Conservation (phyloP, 2,113 vertebrate species). For the Vireo altiloquus region DNA sequence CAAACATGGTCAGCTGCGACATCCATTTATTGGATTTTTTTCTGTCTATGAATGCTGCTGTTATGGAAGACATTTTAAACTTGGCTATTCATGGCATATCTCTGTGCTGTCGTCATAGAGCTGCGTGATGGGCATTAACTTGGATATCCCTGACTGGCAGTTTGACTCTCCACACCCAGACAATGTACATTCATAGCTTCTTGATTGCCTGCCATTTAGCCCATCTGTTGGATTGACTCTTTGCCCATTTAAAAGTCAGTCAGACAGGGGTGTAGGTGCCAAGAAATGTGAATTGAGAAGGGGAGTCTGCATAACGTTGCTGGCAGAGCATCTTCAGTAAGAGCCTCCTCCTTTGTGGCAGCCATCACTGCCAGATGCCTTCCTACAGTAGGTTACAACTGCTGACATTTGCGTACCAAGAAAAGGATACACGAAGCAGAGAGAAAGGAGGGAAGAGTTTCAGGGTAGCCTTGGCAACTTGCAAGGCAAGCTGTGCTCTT, state of each 20-base stretch:
- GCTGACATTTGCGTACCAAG: constrained; percentile 34
- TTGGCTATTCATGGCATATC: neutral
- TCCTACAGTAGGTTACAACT: constrained; percentile 35
- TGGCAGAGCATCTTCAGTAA: constrained; percentile 33
- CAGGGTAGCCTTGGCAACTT: constrained; percentile 27
- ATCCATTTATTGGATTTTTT: neutral
- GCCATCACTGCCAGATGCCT: constrained; percentile 50
- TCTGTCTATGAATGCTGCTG: neutral
- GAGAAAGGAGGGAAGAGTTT: neutral
- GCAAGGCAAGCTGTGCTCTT: constrained; percentile 38
- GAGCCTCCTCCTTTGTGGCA: constrained; percentile 41
- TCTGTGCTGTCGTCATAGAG: neutral
- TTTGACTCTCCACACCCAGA: constrained; percentile 47
- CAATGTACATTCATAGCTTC: constrained; percentile 47
- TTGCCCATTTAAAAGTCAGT: constrained; percentile 54
- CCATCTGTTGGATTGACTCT: constrained; percentile 60
- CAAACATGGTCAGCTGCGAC: neutral
- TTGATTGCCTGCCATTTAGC: constrained; percentile 48
- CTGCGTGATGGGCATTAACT: constrained; percentile 29
- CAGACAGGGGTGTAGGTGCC: constrained; percentile 42
- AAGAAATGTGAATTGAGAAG: constrained; percentile 55
- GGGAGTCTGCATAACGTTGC: constrained; percentile 12
- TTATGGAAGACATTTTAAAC: neutral
- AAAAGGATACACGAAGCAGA: neutral
- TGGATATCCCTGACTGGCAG: constrained; percentile 42